These are phyloP conservation scores for Tipula unca DNA, from an alignment of 2,888 invertebrate genomes.

Conservation along the genomic window DNA sequence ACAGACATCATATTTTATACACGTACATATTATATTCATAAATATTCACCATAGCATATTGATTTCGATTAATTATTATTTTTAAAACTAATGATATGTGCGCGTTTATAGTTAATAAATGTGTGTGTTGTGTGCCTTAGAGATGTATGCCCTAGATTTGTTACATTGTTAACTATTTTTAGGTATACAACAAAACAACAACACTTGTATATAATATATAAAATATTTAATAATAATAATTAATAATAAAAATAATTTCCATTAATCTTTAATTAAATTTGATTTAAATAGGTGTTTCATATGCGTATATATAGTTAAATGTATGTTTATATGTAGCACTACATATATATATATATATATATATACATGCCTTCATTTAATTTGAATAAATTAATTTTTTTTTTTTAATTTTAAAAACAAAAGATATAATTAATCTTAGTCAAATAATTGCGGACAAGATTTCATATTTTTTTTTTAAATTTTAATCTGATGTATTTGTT, in stretches of 20 bases:
- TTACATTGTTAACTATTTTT: neutral
- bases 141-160: neutral
- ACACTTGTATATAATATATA: no score
- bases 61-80: neutral
- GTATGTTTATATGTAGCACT: neutral
- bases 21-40: no score
- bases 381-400: slow-evolving; percentile 1
- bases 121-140: neutral
- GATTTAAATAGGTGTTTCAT: neutral
- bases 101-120: neutral
- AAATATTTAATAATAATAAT: neutral
- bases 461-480: neutral
- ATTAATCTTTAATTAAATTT: slow-evolving; percentile 8
- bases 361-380: neutral
- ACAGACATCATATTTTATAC: neutral
- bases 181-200: neutral
- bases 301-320: neutral
- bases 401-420: neutral
- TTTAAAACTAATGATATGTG: neutral
- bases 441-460: slow-evolving; percentile 8
- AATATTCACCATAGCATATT: neutral
- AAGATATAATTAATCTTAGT: neutral
- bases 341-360: no score
- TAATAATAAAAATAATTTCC: neutral
- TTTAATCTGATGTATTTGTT: neutral